Base-by-base conservation (phyloP, 1,140 invertebrate species). In the Tetragonula clypearis region DNA sequence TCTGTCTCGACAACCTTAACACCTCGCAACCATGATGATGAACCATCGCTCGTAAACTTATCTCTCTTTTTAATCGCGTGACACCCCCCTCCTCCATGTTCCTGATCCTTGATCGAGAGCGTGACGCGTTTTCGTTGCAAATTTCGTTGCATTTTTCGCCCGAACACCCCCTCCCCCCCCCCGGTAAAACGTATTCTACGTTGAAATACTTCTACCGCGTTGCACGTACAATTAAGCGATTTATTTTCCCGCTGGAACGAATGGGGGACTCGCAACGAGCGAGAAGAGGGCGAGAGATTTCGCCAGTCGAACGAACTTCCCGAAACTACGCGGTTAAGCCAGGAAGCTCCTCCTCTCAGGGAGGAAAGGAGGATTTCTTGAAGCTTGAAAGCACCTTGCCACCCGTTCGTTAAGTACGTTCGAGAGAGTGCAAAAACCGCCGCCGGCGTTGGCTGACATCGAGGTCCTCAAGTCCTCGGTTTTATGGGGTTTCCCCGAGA, bases 381-480 rank as follows among this genome's bases (percentile, higher is more conserved):
- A 49, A 53, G 49, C 9, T 76, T 72, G 56, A 79, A 79, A 84
- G 76, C 35, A 35, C 76, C 60, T 72, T 35, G 68, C 60, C 65
- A 35, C 76, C 11, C 56, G 17, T 84, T 79, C 15, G 65, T 58
- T 76, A 68, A 66, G 79, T 53, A 55, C 69, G 41, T 80, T 72
- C 62, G 73, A 72, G 21, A 56, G 81, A 62, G 72, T 30, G 53
- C 81, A 82, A 82, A 82, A 82, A 68, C 72, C 72, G 60, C 72
- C 81, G 21, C 2, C 41, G 49, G 58, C 80, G 26, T 35, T 75
- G 21, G 3, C 66, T 62, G 73, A 77, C 77, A 77, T 68, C 53
- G 35, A 35, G 41, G 58, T 30, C 1, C 19, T 49, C 9, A 30
- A 55, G 79, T 55, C 73, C 41, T 75, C 19, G 53, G 41, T 71